These are phyloP conservation scores for Girardinus metallicus DNA, from an alignment of 2,797 vertebrate species.

Conservation along the genomic window DNA sequence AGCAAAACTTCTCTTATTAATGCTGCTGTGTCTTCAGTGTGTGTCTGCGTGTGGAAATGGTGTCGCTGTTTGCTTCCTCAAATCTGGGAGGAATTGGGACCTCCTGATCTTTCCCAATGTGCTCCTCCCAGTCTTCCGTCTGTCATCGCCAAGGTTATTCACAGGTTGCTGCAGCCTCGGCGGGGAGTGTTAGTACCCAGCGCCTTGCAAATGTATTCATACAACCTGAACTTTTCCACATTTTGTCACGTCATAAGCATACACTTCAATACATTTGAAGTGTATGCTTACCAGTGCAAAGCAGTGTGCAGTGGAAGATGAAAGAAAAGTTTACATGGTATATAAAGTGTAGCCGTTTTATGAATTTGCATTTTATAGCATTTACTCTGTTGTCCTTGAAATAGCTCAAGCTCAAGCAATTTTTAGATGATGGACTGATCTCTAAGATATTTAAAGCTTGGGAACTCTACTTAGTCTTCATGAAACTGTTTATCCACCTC, in stretches of 20 bases:
- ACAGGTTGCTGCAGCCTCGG: conserved; percentile 61
- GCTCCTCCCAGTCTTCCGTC: conserved; percentile 63
- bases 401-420: neutral
- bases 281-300: neutral
- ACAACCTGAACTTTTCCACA: neutral
- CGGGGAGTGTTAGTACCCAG: conserved; percentile 1
- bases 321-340: neutral
- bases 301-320: neutral
- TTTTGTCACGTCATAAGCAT: neutral
- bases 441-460: neutral
- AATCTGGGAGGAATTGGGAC: conserved; percentile 71
- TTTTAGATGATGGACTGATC: neutral
- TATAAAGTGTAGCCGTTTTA: neutral
- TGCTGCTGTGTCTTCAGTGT: conserved; percentile 18
- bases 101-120: conserved; percentile 78
- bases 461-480: too few relatives aligned
- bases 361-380: neutral
- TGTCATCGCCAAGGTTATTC: conserved; percentile 72
- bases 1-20: conserved; percentile 68
- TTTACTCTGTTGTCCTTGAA: neutral
- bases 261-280: neutral
- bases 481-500: neutral
- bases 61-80: conserved; percentile 74
- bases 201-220: neutral
- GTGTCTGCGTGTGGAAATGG: conserved; percentile 50